Base-by-base conservation (phyloP, 1,140 invertebrate species). In the Philotrypesis tridentata region DNA sequence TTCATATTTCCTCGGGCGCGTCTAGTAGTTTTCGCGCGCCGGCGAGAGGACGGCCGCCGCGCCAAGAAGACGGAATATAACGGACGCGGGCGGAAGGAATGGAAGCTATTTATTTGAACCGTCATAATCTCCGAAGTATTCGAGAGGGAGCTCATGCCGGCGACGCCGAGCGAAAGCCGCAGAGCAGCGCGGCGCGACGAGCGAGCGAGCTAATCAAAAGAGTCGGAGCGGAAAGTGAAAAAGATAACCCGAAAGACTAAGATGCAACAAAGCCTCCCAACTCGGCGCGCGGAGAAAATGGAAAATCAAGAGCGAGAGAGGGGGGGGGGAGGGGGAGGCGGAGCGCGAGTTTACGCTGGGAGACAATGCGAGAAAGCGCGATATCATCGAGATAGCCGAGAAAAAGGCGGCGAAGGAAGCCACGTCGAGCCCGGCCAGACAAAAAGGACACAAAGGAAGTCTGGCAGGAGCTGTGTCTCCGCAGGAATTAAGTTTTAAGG, bases 401-500 rank as follows among this genome's bases (percentile, higher is more conserved):
- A n/a, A 70, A 70, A 70, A 37, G 29, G 65, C 65, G 31, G 67
- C 12, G 31, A 21, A 31, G 67, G 31, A 33, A 68, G 27, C 23
- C 7, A 33, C 17, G 67, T 21, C 67, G 31, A 31, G 7, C 21
- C 27, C 23, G 25, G 37, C n/a, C n/a, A 27, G 68, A 68, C 37
- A 68, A 63, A 78, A 78, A 78, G 33, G 63, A 67, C 8, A 25
- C 21, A 25, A 17, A 75, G 43, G 61, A 60, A 63, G 73, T 76
- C 71, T 76, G 65, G 80, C 55, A 55, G 48, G 80, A 80, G 76
- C 78, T 80, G 84, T 84, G 76, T 75, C 72, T 80, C 84, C 85
- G 73, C 48, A 73, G 83, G 86, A 87, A 84, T 86, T 85, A 88
- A 86, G 85, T 87, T 88, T 87, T 87, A 88, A 88, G 85, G 84